Evolutionary conservation across 2,113 vertebrate species (phyloP).

Genomic region (Sceloporus undulatus): DNA sequence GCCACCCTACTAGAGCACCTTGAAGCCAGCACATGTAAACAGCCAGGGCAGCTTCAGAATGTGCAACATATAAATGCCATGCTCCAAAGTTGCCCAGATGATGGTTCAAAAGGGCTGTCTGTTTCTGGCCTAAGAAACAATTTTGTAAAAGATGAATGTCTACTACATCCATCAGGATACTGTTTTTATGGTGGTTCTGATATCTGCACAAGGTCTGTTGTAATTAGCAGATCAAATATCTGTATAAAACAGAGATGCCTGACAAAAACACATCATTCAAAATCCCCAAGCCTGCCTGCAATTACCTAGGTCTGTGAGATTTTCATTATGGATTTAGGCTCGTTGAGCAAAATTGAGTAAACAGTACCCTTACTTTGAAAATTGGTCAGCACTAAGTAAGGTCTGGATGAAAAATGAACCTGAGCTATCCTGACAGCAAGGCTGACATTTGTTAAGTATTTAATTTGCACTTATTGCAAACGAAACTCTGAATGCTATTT

Average conservation of each 20-base stretch:
- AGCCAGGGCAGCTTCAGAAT: no score
- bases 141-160: conserved; percentile 4
- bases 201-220: conserved; percentile 40
- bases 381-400: conserved; percentile 59
- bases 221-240: conserved; percentile 48
- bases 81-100: no score
- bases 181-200: conserved; percentile 26
- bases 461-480: conserved; percentile 52
- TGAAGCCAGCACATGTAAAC: no score
- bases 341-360: conserved; percentile 63
- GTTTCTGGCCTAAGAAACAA: neutral
- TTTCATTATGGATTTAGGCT: conserved; percentile 58
- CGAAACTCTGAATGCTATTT: neutral
- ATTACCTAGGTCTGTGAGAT: conserved; percentile 31
- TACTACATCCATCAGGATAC: neutral
- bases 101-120: no score
- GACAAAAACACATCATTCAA: conserved; percentile 38
- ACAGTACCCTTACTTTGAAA: conserved; percentile 58
- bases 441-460: conserved; percentile 46
- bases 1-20: no score
- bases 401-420: conserved; percentile 60
- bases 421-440: conserved; percentile 54
- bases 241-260: conserved; percentile 31
- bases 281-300: conserved; percentile 45
- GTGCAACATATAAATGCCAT: no score